Evolutionary conservation across 2,797 vertebrate genomes (phyloP), one percentile per base, ranked within the genome.

Genomic region (Ibycter americanus): DNA sequence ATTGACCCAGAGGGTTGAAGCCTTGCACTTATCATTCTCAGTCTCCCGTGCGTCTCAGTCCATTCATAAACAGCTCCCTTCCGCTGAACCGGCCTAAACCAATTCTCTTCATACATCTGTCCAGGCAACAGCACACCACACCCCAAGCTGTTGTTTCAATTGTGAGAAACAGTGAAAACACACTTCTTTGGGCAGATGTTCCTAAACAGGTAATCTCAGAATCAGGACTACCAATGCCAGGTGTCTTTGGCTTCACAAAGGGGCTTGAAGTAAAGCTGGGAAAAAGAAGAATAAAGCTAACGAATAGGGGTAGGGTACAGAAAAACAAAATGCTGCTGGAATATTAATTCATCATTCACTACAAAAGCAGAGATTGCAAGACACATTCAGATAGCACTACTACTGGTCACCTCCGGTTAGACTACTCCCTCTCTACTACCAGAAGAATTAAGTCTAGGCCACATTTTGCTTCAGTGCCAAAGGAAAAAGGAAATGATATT

Each of bases 51-150:
- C 10, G 9, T 59, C 6, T 27, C 49, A 90, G 34, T 72, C 91
- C 84, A 72, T 87, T 96, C 87, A 77, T 34, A 76, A 87, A 91
- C 47, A 88, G 78, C 65, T 89, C 77, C 76, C 49, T 12, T 89
- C 49, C 1, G n/a, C 84, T 93, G 34, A 80, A 73, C 12, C 32
- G 61, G 38, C 32, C 62, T 77, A 82, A 95, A 88, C 44, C 52
- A 87, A 38, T 63, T 63, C 44, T 78, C 56, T 86, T 90, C n/a
- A 36, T 26, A 73, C 25, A 56, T 58, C 47, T 73, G 51, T 79
- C 61, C 81, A 59, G 47, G 44, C 38, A 86, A 58, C 21, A 82
- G 47, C 31, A 65, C 29, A 80, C 59, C 38, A 38, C 31, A 83
- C 58, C 15, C 20, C 25, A 67, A 54, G 15, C 9, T 77, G 31